A percentile compares a stretch with the other conserved stretches of the same genome.
phyloP scores from a whole-genome alignment of 2,888 invertebrate genomes.

The Drosophila monieri region DNA sequence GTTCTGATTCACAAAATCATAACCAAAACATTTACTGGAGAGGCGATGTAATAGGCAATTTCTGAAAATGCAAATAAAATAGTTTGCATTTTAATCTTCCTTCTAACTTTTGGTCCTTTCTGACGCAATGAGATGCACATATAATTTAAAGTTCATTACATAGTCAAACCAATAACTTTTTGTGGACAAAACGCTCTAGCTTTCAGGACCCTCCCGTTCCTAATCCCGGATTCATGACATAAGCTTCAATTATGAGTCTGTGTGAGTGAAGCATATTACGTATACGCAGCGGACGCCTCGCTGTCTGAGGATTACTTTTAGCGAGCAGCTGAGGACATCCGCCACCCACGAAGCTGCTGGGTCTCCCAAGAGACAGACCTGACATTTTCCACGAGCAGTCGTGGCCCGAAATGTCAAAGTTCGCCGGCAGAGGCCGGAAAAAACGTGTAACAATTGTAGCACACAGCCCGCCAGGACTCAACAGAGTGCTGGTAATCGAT shows the following conservation, averaged over 20 bases:
- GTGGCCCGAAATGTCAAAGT: slow-evolving; percentile 66
- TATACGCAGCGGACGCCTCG: slow-evolving; percentile 62
- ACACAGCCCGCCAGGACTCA: slow-evolving; percentile 6
- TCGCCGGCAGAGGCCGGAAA: slow-evolving; percentile 31
- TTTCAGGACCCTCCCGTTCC: not conserved
- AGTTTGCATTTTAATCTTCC: not conserved
- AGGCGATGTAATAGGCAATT: not conserved
- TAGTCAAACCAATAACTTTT: slow-evolving; percentile 39
- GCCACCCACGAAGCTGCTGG: slow-evolving; percentile 34
- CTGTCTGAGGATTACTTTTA: slow-evolving; percentile 50
- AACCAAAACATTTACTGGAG: slow-evolving; percentile 22
- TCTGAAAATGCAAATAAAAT: not conserved
- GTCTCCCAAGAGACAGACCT: slow-evolving; percentile 19
- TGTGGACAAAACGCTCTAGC: not conserved
- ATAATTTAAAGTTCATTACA: slow-evolving; percentile 52
- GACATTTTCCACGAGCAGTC: slow-evolving; percentile 50
- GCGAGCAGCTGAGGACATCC: slow-evolving; percentile 8
- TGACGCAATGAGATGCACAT: slow-evolving; percentile 56
- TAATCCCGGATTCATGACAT: slow-evolving; percentile 38
- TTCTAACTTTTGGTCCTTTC: not conserved
- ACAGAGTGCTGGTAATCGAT: slow-evolving; percentile 26
- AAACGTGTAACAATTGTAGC: slow-evolving; percentile 21
- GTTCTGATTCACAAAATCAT: slow-evolving; percentile 23
- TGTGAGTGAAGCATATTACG: slow-evolving; percentile 38
- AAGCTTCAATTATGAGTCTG: slow-evolving; percentile 35